Conservation (phyloP, 2,113 vertebrate genomes). For the Hoplias malabaricus region DNA sequence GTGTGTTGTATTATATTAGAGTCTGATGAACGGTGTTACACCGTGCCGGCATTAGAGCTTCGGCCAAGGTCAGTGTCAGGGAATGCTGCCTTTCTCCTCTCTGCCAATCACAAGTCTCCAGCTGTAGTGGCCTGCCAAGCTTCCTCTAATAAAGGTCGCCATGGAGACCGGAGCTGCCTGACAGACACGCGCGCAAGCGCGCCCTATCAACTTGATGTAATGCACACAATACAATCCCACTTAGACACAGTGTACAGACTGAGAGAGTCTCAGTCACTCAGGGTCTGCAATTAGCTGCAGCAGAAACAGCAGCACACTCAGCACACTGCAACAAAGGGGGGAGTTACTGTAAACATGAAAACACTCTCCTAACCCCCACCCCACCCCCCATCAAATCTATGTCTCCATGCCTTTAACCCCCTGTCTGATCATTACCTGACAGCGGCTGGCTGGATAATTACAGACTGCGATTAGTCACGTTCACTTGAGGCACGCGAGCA, state of each 20-base stretch:
- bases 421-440: not conserved
- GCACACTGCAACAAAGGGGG: not conserved
- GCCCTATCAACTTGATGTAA: constrained; percentile 15
- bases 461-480: no score
- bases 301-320: not conserved
- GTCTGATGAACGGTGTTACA: constrained; percentile 35
- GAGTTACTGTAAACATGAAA: not conserved
- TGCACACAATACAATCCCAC: constrained; percentile 14
- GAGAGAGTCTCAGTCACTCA: not conserved
- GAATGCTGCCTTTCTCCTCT: constrained; percentile 47
- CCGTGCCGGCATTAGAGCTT: constrained; percentile 45
- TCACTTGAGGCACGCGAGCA: not conserved
- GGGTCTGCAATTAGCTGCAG: not conserved
- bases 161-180: constrained; percentile 60
- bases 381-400: not conserved
- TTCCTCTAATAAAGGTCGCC: constrained; percentile 62
- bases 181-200: constrained; percentile 35
- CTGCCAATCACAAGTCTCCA: constrained; percentile 61
- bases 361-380: not conserved
- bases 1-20: constrained; percentile 12
- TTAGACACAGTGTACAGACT: not conserved
- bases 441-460: not conserved
- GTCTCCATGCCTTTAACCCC: not conserved
- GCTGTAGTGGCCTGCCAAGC: constrained; percentile 56
- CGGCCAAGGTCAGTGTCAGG: constrained; percentile 56